Conservation (phyloP, 2,888 invertebrate species). For the Drosophila suboccidentalis region DNA sequence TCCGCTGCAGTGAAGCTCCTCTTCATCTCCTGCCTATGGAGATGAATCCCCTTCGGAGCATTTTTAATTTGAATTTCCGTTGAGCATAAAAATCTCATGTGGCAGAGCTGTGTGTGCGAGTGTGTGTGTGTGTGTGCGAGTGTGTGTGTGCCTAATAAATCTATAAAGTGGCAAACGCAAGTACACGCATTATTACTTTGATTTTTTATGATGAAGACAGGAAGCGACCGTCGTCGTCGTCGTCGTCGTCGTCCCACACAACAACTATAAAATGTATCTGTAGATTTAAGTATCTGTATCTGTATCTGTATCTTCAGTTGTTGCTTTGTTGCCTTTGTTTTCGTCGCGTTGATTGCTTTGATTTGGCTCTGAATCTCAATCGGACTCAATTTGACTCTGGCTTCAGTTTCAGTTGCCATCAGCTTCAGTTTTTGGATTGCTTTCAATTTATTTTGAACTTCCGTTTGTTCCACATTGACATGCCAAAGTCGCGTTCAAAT, state of each 20-base stretch:
- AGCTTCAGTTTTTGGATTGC: constrained; percentile 49
- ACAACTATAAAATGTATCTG: constrained; percentile 47
- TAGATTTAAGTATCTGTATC: constrained; percentile 38
- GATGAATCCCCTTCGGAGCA: constrained; percentile 54
- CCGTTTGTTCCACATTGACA: constrained; percentile 79
- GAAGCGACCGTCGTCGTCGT: constrained; percentile 61
- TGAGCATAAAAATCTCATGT: constrained; percentile 69
- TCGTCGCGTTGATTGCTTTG: constrained; percentile 70
- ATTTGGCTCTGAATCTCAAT: constrained; percentile 36
- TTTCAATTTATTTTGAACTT: constrained; percentile 79
- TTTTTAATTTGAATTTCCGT: constrained; percentile 84
- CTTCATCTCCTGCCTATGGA: neutral
- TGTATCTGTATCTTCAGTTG: constrained; percentile 38
- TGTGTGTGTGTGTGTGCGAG: constrained; percentile 18
- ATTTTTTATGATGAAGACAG: constrained; percentile 81
- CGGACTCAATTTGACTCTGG: neutral
- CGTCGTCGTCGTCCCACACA: constrained; percentile 51
- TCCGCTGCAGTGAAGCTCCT: neutral
- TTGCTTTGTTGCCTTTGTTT: constrained; percentile 42
- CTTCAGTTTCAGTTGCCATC: neutral
- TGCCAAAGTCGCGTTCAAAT: constrained; percentile 60
- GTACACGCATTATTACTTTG: constrained; percentile 81
- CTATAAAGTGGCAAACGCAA: constrained; percentile 82
- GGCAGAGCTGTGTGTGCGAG: constrained; percentile 5
- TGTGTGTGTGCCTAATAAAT: constrained; percentile 72